phyloP scores from a whole-genome alignment of 2,113 vertebrate species.

The Pionites leucogaster region DNA sequence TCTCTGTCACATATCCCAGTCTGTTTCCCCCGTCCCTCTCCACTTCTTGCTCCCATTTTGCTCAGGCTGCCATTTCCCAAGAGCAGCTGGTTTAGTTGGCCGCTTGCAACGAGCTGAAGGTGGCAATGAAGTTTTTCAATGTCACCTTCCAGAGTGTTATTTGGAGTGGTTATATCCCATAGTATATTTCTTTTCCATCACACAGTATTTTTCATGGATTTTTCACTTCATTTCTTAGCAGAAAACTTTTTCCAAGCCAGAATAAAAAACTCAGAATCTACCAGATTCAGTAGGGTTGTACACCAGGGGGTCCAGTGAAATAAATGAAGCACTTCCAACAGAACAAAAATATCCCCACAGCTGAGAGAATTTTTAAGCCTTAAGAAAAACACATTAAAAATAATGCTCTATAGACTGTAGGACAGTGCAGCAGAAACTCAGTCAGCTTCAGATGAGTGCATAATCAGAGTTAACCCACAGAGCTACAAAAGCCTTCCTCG shows the following conservation, averaged over 20 bases:
- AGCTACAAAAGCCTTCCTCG: neutral
- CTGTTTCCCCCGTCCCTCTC: neutral
- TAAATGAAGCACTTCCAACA: neutral
- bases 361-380: neutral
- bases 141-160: neutral
- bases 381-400: neutral
- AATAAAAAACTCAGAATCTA: neutral
- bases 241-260: neutral
- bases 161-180: neutral
- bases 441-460: neutral
- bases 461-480: neutral
- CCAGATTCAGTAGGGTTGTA: neutral
- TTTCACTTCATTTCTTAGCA: neutral
- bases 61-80: neutral
- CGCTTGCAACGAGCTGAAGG: neutral
- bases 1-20: neutral
- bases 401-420: neutral
- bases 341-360: neutral
- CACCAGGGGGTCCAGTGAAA: neutral
- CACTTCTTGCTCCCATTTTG: neutral
- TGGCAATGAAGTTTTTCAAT: neutral
- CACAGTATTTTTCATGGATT: neutral
- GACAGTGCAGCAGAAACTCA: neutral
- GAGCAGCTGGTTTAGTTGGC: neutral
- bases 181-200: neutral